Evolutionary conservation across 2,797 vertebrate species (phyloP), one percentile per base, ranked within the genome.

Genomic region (Argyrosomus regius): DNA sequence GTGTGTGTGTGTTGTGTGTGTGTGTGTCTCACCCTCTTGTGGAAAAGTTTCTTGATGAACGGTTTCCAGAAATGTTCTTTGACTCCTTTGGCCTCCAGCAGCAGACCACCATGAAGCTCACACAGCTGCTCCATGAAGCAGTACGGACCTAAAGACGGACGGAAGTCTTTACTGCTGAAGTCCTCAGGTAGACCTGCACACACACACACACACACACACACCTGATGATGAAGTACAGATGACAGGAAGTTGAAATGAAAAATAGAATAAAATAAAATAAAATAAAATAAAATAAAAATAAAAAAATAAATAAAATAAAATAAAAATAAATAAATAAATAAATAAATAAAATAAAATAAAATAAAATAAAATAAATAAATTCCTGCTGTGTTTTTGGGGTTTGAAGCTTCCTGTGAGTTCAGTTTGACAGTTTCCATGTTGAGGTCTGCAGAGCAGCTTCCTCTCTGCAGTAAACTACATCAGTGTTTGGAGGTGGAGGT

Each of bases 51-150:
- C 81, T 96, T 95, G 80, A 99, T 96, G 72, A 98, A 98, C 0
- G 98, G 98, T 78, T 99, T 99, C 98, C 98, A 99, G 90, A 98
- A 99, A 88, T 99, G 98, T 43, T 98, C 97, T 77, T 98, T 99
- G 84, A 98, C 98, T 5, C 98, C 98, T 88, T 99, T 99, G 72
- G 98, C 98, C 91, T 99, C 98, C 85, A 99, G 94, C 80, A 97
- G 96, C 67, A 98, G 93, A 16, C 97, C 98, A 5, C 97, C 96
- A n/a, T 99, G 96, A 65, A 97, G 93, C 9, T 96, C 95, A 84
- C 98, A 99, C 73, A 99, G 95, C 74, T 96, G 96, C 87, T 98
- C 96, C 65, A 99, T 96, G 92, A 97, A 97, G 91, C 98, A 99
- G 31, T 95, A 91, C 0, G 97, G 95, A 2, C 96, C 96, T 0